phyloP scores from a whole-genome alignment of 1,140 invertebrate genomes.

The Cherax quadricarinatus region DNA sequence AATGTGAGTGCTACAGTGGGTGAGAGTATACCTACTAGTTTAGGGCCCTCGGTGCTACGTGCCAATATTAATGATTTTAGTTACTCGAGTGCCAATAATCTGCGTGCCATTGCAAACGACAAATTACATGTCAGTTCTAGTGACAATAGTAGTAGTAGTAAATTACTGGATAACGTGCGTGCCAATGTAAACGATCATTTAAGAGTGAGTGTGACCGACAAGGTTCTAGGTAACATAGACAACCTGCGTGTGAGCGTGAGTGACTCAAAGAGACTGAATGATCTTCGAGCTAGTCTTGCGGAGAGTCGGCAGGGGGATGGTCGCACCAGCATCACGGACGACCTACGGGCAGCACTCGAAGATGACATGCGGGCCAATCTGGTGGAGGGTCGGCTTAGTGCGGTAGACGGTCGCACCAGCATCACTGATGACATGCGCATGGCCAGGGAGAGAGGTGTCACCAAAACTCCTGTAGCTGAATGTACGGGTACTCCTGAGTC shows the following conservation, averaged over 20 bases:
- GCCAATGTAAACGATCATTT: slow-evolving; percentile 55
- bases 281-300: slow-evolving; percentile 47
- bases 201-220: slow-evolving; percentile 47
- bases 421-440: slow-evolving; percentile 63
- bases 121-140: slow-evolving; percentile 50
- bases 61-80: slow-evolving; percentile 47
- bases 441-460: slow-evolving; percentile 32
- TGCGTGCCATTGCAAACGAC: slow-evolving; percentile 53
- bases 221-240: slow-evolving; percentile 1
- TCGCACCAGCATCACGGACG: slow-evolving; percentile 66
- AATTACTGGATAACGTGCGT: slow-evolving; percentile 47
- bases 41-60: slow-evolving; percentile 2
- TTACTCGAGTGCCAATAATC: slow-evolving; percentile 38
- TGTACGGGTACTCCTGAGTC: slow-evolving; percentile 52
- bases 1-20: slow-evolving; percentile 35
- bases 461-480: slow-evolving; percentile 53
- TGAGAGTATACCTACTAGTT: not conserved
- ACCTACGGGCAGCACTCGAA: slow-evolving; percentile 44
- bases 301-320: slow-evolving; percentile 44
- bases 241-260: slow-evolving; percentile 53
- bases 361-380: slow-evolving; percentile 74
- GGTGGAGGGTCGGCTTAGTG: not conserved
- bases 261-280: slow-evolving; percentile 54
- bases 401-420: slow-evolving; percentile 53
- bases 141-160: slow-evolving; percentile 45